Conservation (phyloP, 2,888 invertebrate species). For the Anagyrus pseudococci region DNA sequence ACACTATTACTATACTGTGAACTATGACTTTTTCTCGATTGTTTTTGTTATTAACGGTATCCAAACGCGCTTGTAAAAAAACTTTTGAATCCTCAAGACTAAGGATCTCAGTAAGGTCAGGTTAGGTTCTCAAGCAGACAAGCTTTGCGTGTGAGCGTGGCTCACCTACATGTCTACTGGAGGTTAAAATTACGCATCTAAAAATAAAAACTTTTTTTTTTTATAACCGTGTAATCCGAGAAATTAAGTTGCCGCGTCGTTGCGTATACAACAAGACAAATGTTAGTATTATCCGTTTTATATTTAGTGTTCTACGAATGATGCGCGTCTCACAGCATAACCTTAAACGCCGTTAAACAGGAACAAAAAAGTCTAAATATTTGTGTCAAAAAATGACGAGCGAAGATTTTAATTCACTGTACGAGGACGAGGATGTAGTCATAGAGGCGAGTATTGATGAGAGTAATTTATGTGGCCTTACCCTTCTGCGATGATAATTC, state of each 20-base stretch:
- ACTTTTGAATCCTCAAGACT: no score
- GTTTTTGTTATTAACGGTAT: no score
- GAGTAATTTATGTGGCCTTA: conserved; percentile 6
- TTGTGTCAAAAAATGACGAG: conserved; percentile 17
- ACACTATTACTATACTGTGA: no score
- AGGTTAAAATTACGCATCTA: no score
- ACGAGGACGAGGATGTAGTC: conserved; percentile 52
- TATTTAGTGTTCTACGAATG: background rate
- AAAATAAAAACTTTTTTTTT: background rate
- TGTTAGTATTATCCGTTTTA: background rate
- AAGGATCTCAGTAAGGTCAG: no score
- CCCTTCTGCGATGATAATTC: conserved; percentile 2
- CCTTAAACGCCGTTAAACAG: conserved; percentile 4
- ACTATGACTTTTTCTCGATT: no score
- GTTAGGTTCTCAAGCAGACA: no score
- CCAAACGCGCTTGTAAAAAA: no score
- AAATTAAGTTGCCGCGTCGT: background rate
- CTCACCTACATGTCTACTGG: no score
- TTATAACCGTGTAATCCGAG: background rate
- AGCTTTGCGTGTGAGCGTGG: no score
- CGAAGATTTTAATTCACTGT: conserved; percentile 12
- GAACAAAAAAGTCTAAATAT: conserved; percentile 9
- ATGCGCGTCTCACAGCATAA: background rate
- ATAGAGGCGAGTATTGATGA: conserved; percentile 48
- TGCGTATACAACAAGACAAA: conserved; percentile 1